Conservation (phyloP, 2,113 vertebrate species). For the Bucco capensis region DNA sequence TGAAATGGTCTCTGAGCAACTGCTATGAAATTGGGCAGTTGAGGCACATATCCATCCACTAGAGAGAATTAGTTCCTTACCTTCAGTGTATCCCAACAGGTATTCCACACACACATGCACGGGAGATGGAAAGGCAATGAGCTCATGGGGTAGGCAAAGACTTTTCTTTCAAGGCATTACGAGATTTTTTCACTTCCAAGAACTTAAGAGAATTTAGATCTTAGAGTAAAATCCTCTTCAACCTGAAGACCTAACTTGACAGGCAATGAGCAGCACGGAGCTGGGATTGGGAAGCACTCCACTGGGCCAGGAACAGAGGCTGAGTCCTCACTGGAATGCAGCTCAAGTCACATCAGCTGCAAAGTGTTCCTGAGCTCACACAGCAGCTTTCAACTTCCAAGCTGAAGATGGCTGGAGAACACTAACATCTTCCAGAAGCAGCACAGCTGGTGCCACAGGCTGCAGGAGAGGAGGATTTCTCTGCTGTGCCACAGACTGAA, state of each 20-base stretch:
- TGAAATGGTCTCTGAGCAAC: not conserved
- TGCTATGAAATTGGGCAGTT: not conserved
- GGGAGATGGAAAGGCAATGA: not conserved
- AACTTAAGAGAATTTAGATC: accelerated
- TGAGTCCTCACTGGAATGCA: not conserved
- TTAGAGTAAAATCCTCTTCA: not conserved
- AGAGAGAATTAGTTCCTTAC: not conserved
- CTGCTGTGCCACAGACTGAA: not conserved
- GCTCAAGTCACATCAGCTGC: too few species aligned
- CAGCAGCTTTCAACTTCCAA: not conserved
- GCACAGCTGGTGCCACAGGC: too few species aligned
- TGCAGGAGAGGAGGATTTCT: too few species aligned
- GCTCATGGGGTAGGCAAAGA: not conserved
- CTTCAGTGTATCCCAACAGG: too few species aligned
- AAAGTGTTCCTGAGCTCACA: not conserved
- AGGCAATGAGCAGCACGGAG: not conserved
- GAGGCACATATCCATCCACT: not conserved
- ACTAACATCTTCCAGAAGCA: not conserved
- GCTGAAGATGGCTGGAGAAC: not conserved
- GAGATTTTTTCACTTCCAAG: too few species aligned
- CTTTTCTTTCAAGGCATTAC: not conserved
- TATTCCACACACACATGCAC: too few species aligned
- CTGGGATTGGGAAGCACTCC: not conserved
- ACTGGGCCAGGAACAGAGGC: not conserved
- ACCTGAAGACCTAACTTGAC: not conserved